These are phyloP conservation scores for Orussus abietinus DNA, from an alignment of 1,140 invertebrate species.

Conservation along the genomic window DNA sequence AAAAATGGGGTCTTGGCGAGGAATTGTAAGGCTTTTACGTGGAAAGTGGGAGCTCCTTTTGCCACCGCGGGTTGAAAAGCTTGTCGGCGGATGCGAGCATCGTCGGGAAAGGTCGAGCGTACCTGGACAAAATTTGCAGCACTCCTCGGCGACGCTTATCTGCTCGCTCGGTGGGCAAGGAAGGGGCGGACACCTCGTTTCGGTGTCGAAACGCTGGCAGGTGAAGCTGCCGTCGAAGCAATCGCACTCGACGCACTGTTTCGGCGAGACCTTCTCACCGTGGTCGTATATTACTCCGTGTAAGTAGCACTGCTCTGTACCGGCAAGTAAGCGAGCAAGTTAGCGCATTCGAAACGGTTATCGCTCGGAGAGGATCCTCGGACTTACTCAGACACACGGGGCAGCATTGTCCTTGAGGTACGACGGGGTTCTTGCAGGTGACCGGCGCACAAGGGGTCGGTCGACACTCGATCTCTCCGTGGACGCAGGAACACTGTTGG, in stretches of 20 bases:
- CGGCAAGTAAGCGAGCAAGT: too few relatives aligned
- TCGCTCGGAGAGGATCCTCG: too few relatives aligned
- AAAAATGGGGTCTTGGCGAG: too few relatives aligned
- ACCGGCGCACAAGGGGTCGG: constrained; percentile 71
- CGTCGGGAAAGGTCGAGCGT: too few relatives aligned
- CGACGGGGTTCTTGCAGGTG: constrained; percentile 75
- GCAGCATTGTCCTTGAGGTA: constrained; percentile 76
- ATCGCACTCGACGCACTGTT: constrained; percentile 70
- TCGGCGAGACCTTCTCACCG: constrained; percentile 69
- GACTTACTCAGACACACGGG: constrained; percentile 80
- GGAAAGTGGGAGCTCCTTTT: too few relatives aligned
- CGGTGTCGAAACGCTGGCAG: constrained; percentile 70
- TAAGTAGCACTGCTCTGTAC: constrained; percentile 74
- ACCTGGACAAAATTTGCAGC: constrained; percentile 90
- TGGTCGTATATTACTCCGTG: constrained; percentile 77
- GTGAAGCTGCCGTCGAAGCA: constrained; percentile 78
- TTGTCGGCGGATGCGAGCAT: too few relatives aligned
- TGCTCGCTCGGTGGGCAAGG: constrained; percentile 75
- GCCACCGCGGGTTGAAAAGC: too few relatives aligned
- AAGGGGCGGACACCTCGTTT: constrained; percentile 72
- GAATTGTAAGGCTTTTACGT: too few relatives aligned
- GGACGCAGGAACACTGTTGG: constrained; percentile 78
- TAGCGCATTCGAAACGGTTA: too few relatives aligned
- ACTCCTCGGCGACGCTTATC: constrained; percentile 77
- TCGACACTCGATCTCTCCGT: constrained; percentile 76